These are phyloP conservation scores for Glaucomys volans DNA, from an alignment of 2,113 vertebrate species.

Conservation along the genomic window DNA sequence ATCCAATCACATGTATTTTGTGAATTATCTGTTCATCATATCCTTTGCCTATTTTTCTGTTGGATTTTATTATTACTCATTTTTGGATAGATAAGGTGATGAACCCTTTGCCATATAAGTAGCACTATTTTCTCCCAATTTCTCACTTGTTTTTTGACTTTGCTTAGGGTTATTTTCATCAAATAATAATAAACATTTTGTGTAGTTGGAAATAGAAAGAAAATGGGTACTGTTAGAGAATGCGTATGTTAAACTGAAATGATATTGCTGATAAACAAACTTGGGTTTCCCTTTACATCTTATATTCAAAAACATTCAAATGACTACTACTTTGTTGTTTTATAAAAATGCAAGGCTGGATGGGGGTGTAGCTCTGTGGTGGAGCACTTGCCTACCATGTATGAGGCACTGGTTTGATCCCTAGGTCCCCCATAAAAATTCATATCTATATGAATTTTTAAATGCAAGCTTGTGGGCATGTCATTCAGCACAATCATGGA, in stretches of 20 bases:
- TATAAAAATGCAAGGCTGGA: not conserved
- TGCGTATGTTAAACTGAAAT: not conserved
- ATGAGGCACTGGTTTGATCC: not conserved
- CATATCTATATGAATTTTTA: no score
- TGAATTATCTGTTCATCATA: not conserved
- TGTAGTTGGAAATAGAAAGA: not conserved
- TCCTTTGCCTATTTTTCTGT: not conserved
- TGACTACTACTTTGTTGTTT: not conserved
- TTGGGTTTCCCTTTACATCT: constrained; percentile 15
- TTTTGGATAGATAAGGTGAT: not conserved
- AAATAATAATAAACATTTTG: not conserved
- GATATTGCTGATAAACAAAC: not conserved
- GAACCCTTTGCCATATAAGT: not conserved
- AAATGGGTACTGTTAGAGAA: not conserved
- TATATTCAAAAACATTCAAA: not conserved
- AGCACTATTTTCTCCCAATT: not conserved
- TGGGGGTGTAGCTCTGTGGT: not conserved
- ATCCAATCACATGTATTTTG: not conserved
- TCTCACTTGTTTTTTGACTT: not conserved
- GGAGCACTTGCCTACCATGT: not conserved
- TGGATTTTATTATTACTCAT: not conserved
- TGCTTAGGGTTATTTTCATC: not conserved
- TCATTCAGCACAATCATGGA: not conserved
- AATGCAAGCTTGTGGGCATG: not conserved
- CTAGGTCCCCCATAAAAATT: not conserved